Evolutionary conservation across 2,888 invertebrate genomes (phyloP).

Genomic region (Silvanus unidentatus): DNA sequence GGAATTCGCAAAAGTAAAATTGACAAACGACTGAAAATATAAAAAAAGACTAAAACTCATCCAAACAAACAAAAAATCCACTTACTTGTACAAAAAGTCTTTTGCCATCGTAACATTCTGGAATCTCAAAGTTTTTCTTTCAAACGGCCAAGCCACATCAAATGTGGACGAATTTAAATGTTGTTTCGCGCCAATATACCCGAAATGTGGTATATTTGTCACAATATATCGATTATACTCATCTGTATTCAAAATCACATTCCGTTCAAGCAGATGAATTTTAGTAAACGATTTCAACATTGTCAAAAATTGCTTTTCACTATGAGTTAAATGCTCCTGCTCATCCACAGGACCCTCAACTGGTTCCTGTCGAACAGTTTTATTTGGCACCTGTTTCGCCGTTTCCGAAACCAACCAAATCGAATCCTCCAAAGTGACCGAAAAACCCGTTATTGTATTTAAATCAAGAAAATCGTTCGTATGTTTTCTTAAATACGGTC

Average conservation of each 20-base stretch:
- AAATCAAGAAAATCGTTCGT: no score
- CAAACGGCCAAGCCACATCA: constrained; percentile 34
- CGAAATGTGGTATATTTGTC: constrained; percentile 35
- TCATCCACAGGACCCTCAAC: no score
- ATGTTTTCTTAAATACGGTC: no score
- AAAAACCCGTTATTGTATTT: no score
- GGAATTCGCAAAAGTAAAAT: constrained; percentile 33
- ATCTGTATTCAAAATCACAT: not conserved
- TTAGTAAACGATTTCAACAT: no score
- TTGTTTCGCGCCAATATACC: constrained; percentile 32
- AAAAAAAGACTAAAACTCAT: constrained; percentile 1
- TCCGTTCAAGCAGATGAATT: no score
- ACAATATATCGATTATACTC: constrained; percentile 31
- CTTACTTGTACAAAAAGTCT: constrained; percentile 28
- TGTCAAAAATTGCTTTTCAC: no score
- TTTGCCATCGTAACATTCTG: constrained; percentile 17
- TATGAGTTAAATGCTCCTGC: no score
- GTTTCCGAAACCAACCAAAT: no score
- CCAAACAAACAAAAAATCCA: constrained; percentile 4
- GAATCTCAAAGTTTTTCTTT: constrained; percentile 30
- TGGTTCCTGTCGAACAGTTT: no score
- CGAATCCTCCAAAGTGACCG: no score
- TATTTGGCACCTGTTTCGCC: no score
- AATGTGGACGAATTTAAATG: constrained; percentile 18
- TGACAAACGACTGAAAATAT: constrained; percentile 27